phyloP scores from a whole-genome alignment of 2,888 invertebrate species.

The Drosophila antonietae region DNA sequence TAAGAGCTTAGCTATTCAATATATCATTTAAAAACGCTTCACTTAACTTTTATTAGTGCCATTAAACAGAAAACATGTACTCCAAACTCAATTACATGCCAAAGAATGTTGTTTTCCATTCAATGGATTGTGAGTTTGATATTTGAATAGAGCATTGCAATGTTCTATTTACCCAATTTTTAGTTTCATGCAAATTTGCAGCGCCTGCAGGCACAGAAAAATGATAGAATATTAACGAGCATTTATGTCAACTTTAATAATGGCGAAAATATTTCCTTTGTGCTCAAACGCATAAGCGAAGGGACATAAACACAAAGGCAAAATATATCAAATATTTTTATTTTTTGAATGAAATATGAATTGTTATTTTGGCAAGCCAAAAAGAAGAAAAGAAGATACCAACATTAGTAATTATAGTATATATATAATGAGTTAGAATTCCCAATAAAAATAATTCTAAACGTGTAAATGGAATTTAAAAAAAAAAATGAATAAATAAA shows the following conservation, averaged over 20 bases:
- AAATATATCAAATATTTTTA: not conserved
- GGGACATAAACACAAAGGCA: not conserved
- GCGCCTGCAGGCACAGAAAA: not conserved
- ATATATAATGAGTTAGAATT: no score
- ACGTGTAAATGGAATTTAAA: no score
- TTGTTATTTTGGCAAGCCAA: not conserved
- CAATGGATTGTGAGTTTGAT: not conserved
- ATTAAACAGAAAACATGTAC: not conserved
- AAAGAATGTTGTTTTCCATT: not conserved
- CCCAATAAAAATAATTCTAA: no score
- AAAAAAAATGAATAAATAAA: no score
- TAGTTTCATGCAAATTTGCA: not conserved
- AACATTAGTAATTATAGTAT: not conserved
- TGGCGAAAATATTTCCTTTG: not conserved
- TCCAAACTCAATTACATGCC: not conserved
- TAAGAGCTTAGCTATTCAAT: not conserved
- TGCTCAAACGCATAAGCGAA: not conserved
- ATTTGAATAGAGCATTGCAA: not conserved
- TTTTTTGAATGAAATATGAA: not conserved
- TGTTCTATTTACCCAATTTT: not conserved
- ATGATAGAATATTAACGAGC: constrained; percentile 4
- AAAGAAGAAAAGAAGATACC: not conserved
- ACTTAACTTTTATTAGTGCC: not conserved
- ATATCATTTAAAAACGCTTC: not conserved
- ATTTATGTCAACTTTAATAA: constrained; percentile 3